A percentile compares a stretch with the other conserved stretches of the same genome.
phyloP scores from a whole-genome alignment of 2,797 vertebrate species.

The Pipistrellus nathusii region DNA sequence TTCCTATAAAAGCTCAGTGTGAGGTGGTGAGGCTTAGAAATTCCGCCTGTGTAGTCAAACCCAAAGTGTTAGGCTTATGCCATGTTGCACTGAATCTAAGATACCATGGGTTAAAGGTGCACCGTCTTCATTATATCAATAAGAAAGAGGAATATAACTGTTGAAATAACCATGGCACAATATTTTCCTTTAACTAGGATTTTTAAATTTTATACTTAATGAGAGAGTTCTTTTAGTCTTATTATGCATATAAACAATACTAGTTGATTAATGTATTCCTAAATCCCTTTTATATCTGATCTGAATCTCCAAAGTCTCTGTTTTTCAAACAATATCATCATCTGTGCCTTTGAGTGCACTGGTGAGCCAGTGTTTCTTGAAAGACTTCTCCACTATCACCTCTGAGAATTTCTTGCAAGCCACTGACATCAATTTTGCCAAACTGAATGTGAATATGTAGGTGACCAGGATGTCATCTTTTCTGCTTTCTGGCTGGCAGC shows the following conservation, averaged over 20 bases:
- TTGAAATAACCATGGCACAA: neutral
- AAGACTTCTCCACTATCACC: neutral
- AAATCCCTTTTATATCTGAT: constrained; percentile 5
- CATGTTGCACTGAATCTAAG: neutral
- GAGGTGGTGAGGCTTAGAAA: neutral
- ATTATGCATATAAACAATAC: neutral
- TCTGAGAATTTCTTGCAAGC: constrained; percentile 47
- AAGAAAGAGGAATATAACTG: constrained; percentile 5
- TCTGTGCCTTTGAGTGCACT: neutral
- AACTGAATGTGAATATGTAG: neutral
- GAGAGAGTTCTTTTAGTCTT: neutral
- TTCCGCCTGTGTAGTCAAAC: neutral
- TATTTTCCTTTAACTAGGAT: constrained; percentile 13
- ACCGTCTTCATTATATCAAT: neutral
- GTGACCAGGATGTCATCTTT: neutral
- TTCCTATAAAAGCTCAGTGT: neutral
- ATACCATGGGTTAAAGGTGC: neutral
- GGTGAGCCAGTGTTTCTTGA: neutral
- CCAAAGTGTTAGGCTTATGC: neutral
- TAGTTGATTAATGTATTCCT: neutral
- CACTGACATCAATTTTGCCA: neutral
- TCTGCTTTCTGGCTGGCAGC: neutral
- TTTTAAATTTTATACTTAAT: constrained; percentile 20
- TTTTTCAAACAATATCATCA: neutral
- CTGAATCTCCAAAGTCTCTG: neutral